Conservation (phyloP, 2,888 invertebrate genomes). For the Emmelina monodactyla region DNA sequence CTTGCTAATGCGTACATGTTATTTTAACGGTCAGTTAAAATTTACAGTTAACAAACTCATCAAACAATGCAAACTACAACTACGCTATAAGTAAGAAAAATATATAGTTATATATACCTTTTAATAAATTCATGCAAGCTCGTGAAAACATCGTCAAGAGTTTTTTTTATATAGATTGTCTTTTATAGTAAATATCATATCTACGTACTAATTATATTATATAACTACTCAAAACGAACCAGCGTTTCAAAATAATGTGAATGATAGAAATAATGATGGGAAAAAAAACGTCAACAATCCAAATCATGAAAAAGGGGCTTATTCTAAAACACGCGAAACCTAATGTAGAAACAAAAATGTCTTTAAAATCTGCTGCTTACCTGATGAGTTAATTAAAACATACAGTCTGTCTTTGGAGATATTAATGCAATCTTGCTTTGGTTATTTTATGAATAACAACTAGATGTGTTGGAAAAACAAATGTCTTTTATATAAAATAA, state of each 20-base stretch:
- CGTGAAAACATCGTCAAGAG: constrained; percentile 48
- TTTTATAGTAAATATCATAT: constrained; percentile 45
- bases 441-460: no score
- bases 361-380: constrained; percentile 57
- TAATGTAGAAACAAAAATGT: constrained; percentile 42
- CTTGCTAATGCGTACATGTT: no score
- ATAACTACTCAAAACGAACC: constrained; percentile 29
- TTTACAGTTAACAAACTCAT: no score
- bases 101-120: constrained; percentile 38
- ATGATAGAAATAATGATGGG: constrained; percentile 8
- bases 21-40: no score
- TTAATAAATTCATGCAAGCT: constrained; percentile 58
- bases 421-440: no score
- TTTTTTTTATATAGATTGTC: constrained; percentile 45
- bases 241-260: constrained; percentile 20
- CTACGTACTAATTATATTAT: constrained; percentile 30
- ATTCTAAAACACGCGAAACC: constrained; percentile 36
- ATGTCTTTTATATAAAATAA: constrained; percentile 4
- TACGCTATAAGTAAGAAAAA: constrained; percentile 60
- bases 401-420: no score
- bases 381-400: no score
- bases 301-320: constrained; percentile 20
- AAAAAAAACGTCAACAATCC: constrained; percentile 28
- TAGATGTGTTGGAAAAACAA: no score
- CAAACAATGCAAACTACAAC: constrained; percentile 33